Conservation (phyloP, 2,888 invertebrate genomes). For the Scaptomyza tumidula region DNA sequence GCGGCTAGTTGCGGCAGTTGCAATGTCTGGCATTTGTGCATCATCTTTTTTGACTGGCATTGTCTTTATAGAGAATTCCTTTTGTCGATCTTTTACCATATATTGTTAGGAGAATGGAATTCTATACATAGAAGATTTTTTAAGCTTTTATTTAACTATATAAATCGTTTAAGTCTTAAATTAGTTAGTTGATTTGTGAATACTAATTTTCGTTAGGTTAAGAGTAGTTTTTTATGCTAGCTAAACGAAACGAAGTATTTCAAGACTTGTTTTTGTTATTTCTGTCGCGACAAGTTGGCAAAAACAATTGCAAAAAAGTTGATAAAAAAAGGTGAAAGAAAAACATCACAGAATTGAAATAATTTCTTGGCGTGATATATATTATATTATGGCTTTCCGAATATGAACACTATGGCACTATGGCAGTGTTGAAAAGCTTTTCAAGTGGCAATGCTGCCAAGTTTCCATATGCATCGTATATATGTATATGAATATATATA, state of each 20-base stretch:
- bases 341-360: slow-evolving; percentile 35
- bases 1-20: neutral
- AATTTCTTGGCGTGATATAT: slow-evolving; percentile 47
- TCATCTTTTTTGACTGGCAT: slow-evolving; percentile 29
- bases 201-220: no score
- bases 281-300: slow-evolving; percentile 56
- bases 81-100: no score
- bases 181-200: no score
- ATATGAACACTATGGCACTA: slow-evolving; percentile 22
- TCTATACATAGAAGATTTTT: no score
- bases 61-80: no score
- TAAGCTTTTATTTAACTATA: no score
- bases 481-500: no score
- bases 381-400: slow-evolving; percentile 31
- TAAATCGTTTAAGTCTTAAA: no score
- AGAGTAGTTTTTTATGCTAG: no score
- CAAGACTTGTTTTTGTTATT: slow-evolving; percentile 8
- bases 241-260: no score
- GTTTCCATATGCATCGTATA: neutral
- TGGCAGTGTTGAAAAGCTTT: slow-evolving; percentile 35
- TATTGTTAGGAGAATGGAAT: no score
- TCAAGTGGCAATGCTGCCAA: slow-evolving; percentile 21
- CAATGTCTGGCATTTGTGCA: slow-evolving; percentile 38
- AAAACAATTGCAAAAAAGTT: slow-evolving; percentile 11
- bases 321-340: neutral